Conservation (phyloP, 2,888 invertebrate species). For the Synergus japonicus region DNA sequence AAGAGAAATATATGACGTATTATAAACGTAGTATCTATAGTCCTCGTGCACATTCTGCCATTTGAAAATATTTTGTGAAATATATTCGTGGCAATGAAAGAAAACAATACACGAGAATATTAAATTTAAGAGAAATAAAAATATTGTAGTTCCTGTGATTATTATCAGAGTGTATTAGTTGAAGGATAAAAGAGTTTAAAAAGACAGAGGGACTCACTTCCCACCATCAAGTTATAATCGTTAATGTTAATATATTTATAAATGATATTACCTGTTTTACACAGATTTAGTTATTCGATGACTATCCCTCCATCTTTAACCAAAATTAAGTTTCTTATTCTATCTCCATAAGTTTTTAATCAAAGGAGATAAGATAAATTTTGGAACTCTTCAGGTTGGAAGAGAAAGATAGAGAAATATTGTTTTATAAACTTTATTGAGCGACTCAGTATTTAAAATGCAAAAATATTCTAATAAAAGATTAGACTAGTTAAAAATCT, state of each 20-base stretch:
- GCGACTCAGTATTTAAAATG: background rate
- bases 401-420: background rate
- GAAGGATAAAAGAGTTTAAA: conserved; percentile 23
- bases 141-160: conserved; percentile 36
- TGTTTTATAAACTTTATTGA: conserved; percentile 21
- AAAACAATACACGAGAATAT: background rate
- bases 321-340: background rate
- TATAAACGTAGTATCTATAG: background rate
- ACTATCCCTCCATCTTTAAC: background rate
- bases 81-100: background rate
- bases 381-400: background rate
- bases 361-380: background rate
- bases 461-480: background rate
- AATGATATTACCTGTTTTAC: conserved; percentile 27
- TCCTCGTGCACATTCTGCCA: conserved; percentile 12
- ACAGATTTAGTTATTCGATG: background rate
- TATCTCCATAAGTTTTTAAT: too few species aligned
- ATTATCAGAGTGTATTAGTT: conserved; percentile 10
- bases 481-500: background rate
- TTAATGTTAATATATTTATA: conserved; percentile 40
- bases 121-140: conserved; percentile 1
- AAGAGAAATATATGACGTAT: conserved; percentile 23
- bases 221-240: conserved; percentile 34
- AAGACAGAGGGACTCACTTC: conserved; percentile 1
- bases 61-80: conserved; percentile 15